Evolutionary conservation across 2,888 invertebrate species (phyloP), one percentile per base, ranked within the genome.

Genomic region (Sminthurides aquaticus): DNA sequence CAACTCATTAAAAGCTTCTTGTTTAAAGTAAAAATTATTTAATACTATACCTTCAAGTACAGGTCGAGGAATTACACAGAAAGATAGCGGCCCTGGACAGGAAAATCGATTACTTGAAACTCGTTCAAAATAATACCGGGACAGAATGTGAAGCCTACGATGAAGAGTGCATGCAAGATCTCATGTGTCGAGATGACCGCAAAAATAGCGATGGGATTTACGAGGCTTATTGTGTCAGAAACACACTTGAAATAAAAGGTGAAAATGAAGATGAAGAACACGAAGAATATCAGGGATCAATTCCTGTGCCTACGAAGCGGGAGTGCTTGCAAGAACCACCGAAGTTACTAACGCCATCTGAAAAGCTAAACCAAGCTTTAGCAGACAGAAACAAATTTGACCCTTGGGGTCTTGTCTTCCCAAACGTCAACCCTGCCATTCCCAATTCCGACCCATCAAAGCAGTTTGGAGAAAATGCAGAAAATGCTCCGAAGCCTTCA

Each of bases 391-490:
- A 52, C n/a, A 59, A 63, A 11, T 63, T 66, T 25, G 66, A 66
- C 27, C 63, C 63, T 3, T 63, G 62, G 66, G 66, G 66, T 1
- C 26, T 66, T 15, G 29, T 66, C 5, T 66, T 60, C 28, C 62
- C 62, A 1, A n/a, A 26, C 22, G 5, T 15, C 5, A 34, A 34
- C 15, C 8, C 15, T 5, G 8, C 43, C 5, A 15, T 34, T 34
- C 8, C 5, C 15, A 11, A 5, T 5, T 15, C 15, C 8, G 15
- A 5, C 5, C 8, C 5, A 15, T 5, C 5, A 11, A 15, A 5
- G 15, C 43, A 11, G 5, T 34, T 34, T 15, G 15, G 15, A 34
- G 43, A 15, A 34, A 34, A 34, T 34, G 15, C 8, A 5, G 43
- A 34, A 34, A 15, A 11, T 11, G 43, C 5, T 11, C 43, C 8